A percentile compares a stretch with the other conserved stretches of the same genome.
Conservation (phyloP, 2,888 invertebrate genomes). For the Magallana nippona region DNA sequence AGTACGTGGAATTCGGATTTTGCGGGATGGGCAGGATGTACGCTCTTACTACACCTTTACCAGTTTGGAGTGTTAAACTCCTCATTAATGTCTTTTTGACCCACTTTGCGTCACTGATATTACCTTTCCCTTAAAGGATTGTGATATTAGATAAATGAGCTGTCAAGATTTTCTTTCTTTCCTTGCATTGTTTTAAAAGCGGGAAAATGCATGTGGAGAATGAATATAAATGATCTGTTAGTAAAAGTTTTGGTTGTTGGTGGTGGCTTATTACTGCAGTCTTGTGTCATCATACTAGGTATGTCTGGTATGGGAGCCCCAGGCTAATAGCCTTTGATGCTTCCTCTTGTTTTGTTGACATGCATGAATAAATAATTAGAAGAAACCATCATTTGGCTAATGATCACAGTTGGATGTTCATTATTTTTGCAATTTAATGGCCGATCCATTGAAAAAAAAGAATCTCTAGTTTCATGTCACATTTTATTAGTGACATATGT, state of each 20-base stretch:
- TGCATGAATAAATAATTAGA: constrained; percentile 33
- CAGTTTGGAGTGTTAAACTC: background rate
- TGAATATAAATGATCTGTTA: background rate
- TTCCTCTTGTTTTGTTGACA: constrained; percentile 23
- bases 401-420: constrained; percentile 25
- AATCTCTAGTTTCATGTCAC: background rate
- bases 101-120: background rate
- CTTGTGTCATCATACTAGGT: constrained; percentile 8
- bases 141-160: background rate
- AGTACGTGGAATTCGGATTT: background rate
- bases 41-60: background rate
- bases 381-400: constrained; percentile 17
- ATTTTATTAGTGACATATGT: constrained; percentile 26
- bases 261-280: background rate
- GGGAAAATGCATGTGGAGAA: background rate
- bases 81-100: constrained; percentile 14
- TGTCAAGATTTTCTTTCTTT: background rate
- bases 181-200: background rate
- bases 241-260: background rate
- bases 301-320: constrained; percentile 14
- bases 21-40: constrained; percentile 12
- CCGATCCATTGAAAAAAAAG: background rate
- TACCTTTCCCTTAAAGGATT: background rate
- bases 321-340: constrained; percentile 17
- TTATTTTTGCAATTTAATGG: constrained; percentile 25